Conservation (phyloP, 37 sponge, comb jelly and placozoan species). For the Halichondria panicea region DNA sequence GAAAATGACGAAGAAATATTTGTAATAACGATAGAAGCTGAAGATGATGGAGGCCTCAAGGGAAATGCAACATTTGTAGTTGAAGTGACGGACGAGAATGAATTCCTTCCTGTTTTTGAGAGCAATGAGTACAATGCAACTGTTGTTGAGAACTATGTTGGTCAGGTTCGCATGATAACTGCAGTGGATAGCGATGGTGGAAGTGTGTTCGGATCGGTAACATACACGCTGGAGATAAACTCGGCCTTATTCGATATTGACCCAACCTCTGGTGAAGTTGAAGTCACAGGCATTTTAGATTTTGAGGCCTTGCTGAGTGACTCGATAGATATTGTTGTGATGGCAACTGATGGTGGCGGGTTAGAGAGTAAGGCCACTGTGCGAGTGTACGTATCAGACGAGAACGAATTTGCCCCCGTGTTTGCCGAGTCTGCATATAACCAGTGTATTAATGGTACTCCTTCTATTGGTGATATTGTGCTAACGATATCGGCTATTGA, state of each 20-base stretch:
- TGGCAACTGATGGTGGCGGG: constrained; percentile 44
- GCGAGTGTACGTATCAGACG: constrained; percentile 13
- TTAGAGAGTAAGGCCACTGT: constrained; percentile 8
- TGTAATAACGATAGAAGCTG: constrained; percentile 39
- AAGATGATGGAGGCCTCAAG: constrained; percentile 43
- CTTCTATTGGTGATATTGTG: constrained; percentile 16
- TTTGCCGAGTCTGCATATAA: constrained; percentile 31
- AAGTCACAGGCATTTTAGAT: constrained; percentile 23
- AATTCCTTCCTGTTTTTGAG: constrained; percentile 38
- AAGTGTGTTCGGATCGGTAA: constrained; percentile 4
- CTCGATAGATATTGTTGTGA: neutral
- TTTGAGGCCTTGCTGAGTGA: constrained; percentile 24
- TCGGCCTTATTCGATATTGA: constrained; percentile 15
- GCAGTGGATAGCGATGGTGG: constrained; percentile 31
- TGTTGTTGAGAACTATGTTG: constrained; percentile 38
- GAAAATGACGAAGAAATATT: constrained; percentile 15
- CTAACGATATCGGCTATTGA: constrained; percentile 34
- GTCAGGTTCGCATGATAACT: neutral
- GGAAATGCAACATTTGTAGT: constrained; percentile 27
- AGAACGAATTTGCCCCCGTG: constrained; percentile 55
- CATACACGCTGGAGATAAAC: neutral
- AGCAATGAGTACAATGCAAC: constrained; percentile 14
- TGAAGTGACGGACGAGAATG: constrained; percentile 42
- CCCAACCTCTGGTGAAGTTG: constrained; percentile 35
- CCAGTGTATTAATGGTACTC: constrained; percentile 17